Base-by-base conservation (phyloP, 2,113 vertebrate genomes). In the Corvus cornix region DNA sequence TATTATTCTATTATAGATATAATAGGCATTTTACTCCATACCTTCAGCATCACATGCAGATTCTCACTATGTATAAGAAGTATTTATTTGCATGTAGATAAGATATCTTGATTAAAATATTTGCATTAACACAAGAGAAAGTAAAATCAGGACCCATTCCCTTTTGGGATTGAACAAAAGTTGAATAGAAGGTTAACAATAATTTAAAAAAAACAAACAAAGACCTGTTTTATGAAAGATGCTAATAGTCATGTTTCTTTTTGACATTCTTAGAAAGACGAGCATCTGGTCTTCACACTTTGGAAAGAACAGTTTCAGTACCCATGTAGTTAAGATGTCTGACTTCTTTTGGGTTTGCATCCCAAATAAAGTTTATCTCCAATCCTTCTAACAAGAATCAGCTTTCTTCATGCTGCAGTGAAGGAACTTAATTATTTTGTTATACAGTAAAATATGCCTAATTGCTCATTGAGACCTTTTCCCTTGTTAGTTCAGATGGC, bases 401-500 rank as follows among this genome's bases (percentile, higher is more conserved):
- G 33, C 13, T 93, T 90, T 53, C n/a, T 82, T 90, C 17, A 60
- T 0, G 1, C 6, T 85, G 58, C 49, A 72, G 56, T 77, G 37
- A 86, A 80, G 39, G 55, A 93, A 78, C 14, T 41, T 87, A 86
- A 91, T 69, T 89, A 91, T 39, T 73, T 69, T 72, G 30, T 37
- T 23, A 72, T 55, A 52, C 7, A 89, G 52, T 76, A 82, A 96
- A 94, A 74, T 92, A 90, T 64, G 44, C 80, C 63, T 94, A 82
- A 66, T 91, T 48, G 31, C 90, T 94, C 93, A 93, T 66, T 17
- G n/a, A 95, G 73, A 19, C 59, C 41, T 95, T 94, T 96, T 88
- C n/a, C 81, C 59, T 68, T 95, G 84, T 82, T 96, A n/a, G 49
- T 94, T 97, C 82, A 83, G 24, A 60, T 96, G 80, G 82, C 74